phyloP scores from a whole-genome alignment of 2,888 invertebrate genomes.

The Drosophila meridiana region DNA sequence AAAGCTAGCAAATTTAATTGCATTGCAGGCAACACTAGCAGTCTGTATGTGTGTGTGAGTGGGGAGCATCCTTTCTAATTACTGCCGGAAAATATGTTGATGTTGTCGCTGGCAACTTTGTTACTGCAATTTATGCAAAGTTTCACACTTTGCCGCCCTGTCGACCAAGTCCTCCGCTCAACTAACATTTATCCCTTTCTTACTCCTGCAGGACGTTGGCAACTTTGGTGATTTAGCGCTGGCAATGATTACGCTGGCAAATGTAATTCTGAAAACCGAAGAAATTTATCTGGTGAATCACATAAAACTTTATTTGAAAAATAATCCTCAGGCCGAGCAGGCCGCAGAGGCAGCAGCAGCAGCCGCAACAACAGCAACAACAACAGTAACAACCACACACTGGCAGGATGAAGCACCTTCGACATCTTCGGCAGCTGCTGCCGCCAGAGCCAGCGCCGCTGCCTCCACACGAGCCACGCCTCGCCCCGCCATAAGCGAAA shows the following conservation, averaged over 20 bases:
- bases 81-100: slow-evolving; percentile 74
- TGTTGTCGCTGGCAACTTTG: slow-evolving; percentile 69
- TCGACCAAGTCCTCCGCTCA: background rate
- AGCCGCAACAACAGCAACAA: slow-evolving; percentile 35
- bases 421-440: slow-evolving; percentile 70
- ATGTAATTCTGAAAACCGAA: slow-evolving; percentile 85
- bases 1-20: slow-evolving; percentile 59
- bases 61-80: slow-evolving; percentile 63
- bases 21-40: slow-evolving; percentile 35
- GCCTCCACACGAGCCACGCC: slow-evolving; percentile 36
- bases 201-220: slow-evolving; percentile 77
- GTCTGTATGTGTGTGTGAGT: slow-evolving; percentile 6
- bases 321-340: slow-evolving; percentile 78
- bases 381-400: slow-evolving; percentile 12
- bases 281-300: slow-evolving; percentile 85
- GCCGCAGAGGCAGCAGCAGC: slow-evolving; percentile 31
- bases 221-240: slow-evolving; percentile 84
- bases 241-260: slow-evolving; percentile 84
- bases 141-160: slow-evolving; percentile 68
- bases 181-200: slow-evolving; percentile 27
- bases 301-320: slow-evolving; percentile 85
- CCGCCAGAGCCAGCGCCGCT: slow-evolving; percentile 55
- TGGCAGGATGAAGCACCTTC: slow-evolving; percentile 76
- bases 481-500: slow-evolving; percentile 77
- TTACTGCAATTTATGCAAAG: slow-evolving; percentile 73